These are phyloP conservation scores for Andrena flavipes DNA, from an alignment of 2,888 invertebrate species.

Conservation along the genomic window DNA sequence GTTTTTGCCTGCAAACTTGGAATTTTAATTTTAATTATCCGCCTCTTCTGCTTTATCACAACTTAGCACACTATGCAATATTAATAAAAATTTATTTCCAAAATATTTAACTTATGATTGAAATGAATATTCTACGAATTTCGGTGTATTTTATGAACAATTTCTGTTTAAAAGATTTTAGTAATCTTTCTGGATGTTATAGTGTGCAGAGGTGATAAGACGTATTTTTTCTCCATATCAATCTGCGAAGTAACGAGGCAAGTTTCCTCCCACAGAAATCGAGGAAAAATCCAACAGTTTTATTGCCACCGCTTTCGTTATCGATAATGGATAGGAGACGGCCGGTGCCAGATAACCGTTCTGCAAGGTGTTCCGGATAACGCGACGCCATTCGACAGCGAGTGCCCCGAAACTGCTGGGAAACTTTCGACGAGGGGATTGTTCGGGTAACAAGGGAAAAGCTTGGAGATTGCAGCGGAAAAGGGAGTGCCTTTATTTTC, in stretches of 20 bases:
- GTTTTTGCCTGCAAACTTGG: background rate
- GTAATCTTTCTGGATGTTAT: no score
- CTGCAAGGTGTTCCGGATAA: constrained; percentile 42
- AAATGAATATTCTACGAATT: no score
- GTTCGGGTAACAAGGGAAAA: constrained; percentile 3
- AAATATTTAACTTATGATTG: no score
- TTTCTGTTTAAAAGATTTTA: no score
- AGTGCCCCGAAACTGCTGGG: constrained; percentile 22
- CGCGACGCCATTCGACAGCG: constrained; percentile 11
- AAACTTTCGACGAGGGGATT: constrained; percentile 28
- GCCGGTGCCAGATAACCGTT: constrained; percentile 38
- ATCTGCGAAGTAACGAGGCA: constrained; percentile 7
- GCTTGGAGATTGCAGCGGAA: background rate
- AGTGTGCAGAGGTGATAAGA: no score
- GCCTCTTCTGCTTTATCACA: no score
- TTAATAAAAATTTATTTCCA: no score
- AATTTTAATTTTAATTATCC: no score
- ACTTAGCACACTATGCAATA: no score
- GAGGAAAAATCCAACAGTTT: constrained; percentile 34
- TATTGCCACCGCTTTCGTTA: constrained; percentile 58
- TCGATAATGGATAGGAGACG: constrained; percentile 49
- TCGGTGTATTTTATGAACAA: no score
- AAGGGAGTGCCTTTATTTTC: background rate
- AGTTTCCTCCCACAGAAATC: constrained; percentile 1
- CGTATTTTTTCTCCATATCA: background rate